These are phyloP conservation scores for Hybognathus amarus DNA, from an alignment of 2,797 vertebrate species.

Conservation along the genomic window DNA sequence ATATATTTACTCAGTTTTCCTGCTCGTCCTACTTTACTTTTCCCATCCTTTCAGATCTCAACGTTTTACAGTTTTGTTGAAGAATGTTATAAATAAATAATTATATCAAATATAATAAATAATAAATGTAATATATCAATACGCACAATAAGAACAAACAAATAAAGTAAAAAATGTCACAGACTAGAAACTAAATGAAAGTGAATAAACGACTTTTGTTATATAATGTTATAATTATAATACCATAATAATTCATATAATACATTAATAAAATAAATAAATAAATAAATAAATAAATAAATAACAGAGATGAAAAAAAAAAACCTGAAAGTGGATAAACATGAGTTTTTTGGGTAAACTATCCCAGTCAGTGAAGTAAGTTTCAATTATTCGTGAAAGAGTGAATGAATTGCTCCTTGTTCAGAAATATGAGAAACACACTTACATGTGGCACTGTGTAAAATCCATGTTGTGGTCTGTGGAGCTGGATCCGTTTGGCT, in stretches of 20 bases:
- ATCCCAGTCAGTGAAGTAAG: background rate
- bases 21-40: too few species aligned
- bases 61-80: background rate
- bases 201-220: background rate
- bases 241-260: background rate
- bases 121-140: background rate
- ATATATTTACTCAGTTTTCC: background rate
- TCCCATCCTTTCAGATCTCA: background rate
- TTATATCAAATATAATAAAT: background rate
- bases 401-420: background rate
- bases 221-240: too few species aligned
- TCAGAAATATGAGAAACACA: background rate
- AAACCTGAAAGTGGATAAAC: background rate
- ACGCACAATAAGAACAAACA: background rate
- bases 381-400: background rate
- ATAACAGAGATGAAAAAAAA: background rate
- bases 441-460: background rate
- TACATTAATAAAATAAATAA: background rate
- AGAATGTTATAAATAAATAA: background rate
- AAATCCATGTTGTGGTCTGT: background rate
- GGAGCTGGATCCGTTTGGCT: rapidly evolving
- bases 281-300: background rate
- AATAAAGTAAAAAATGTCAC: background rate
- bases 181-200: background rate
- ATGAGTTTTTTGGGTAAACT: background rate